These are phyloP conservation scores for Drosophila picticornis DNA, from an alignment of 2,888 invertebrate genomes.

Conservation along the genomic window DNA sequence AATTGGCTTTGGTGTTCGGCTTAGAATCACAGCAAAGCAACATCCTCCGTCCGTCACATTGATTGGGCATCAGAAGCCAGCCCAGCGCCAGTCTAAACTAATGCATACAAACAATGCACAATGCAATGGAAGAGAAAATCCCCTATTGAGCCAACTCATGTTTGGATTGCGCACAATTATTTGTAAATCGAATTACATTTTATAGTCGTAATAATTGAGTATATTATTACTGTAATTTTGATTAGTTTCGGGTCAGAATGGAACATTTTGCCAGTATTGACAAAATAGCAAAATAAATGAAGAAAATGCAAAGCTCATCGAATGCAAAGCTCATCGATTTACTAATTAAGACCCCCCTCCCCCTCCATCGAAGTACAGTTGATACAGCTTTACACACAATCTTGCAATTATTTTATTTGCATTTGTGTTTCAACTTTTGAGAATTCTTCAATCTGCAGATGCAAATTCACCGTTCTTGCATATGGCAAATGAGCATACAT, in stretches of 20 bases:
- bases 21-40: conserved; percentile 22
- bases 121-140: no score
- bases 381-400: not conserved
- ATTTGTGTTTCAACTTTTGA: not conserved
- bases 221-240: not conserved
- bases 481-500: not conserved
- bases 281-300: not conserved
- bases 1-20: conserved; percentile 50
- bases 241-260: not conserved
- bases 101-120: no score
- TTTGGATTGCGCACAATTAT: not conserved
- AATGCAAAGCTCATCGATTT: not conserved
- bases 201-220: not conserved
- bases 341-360: not conserved
- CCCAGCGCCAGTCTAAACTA: not conserved
- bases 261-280: not conserved
- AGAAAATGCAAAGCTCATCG: not conserved
- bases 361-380: not conserved
- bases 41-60: conserved; percentile 8
- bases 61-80: conserved; percentile 10
- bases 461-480: not conserved
- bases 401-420: not conserved
- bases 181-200: not conserved
- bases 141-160: not conserved
- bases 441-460: not conserved